Percentiles rank a stretch among this genome's conserved stretches.
These are phyloP conservation scores for Heliornis fulica DNA, from an alignment of 2,113 vertebrate species.

Conservation along the genomic window DNA sequence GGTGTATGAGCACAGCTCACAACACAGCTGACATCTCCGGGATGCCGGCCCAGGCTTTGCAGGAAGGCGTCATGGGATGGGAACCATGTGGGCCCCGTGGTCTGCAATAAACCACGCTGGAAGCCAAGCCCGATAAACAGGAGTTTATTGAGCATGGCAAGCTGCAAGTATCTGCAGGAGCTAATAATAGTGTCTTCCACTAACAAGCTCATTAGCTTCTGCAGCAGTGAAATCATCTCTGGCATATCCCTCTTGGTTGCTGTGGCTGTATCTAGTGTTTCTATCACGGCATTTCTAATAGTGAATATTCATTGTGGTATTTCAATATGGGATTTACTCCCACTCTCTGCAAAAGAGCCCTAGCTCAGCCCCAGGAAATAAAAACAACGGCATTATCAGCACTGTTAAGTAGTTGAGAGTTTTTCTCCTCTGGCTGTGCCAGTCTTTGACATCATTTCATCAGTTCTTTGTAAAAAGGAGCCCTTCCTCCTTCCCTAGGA, in stretches of 20 bases:
- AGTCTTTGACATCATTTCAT: not conserved
- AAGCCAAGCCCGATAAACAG: not conserved
- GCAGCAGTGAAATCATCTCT: constrained; percentile 27
- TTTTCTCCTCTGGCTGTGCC: not conserved
- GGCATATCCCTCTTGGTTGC: not conserved
- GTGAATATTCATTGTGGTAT: constrained; percentile 23
- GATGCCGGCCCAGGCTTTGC: not conserved
- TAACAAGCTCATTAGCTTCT: not conserved
- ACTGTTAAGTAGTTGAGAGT: not conserved
- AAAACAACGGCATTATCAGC: not conserved
- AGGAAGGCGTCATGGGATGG: not conserved
- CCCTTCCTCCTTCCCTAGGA: not conserved
- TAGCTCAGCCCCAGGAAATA: not conserved
- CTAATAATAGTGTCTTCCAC: constrained; percentile 22
- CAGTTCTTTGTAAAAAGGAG: not conserved
- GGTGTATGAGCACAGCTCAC: fast-evolving
- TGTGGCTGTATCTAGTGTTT: constrained; percentile 24
- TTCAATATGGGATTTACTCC: constrained; percentile 19
- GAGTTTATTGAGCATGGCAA: not conserved
- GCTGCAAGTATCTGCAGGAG: not conserved
- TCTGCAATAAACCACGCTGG: not conserved
- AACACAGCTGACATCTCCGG: not conserved
- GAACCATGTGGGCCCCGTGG: not conserved
- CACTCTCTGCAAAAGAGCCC: not conserved
- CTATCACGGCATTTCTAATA: constrained; percentile 4